Base-by-base conservation (phyloP, 2,888 invertebrate species). In the Caenorhabditis macrosperma region DNA sequence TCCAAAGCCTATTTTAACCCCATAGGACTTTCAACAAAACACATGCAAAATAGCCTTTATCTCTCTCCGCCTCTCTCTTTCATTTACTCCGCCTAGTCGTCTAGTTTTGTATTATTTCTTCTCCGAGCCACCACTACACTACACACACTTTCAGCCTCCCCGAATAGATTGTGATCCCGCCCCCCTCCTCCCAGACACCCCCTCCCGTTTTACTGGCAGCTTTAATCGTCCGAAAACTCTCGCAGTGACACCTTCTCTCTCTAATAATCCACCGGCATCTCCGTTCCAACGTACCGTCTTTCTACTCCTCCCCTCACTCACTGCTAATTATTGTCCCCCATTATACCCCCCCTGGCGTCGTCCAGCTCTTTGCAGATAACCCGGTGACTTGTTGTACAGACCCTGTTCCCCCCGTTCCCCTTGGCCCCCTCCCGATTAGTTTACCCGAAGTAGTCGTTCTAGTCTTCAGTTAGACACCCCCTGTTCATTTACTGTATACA, bases 21-120 rank as follows among this genome's bases (percentile, higher is more conserved):
- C 76, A 76, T 76, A 76, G 76, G 68, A 76, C 76, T 76, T 76
- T 76, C 76, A 76, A 71, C 54, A 72, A 61, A 44, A 68, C 54
- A 66, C 46, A 60, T 60, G 76, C 76, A 68, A 76, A 76, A 76
- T 76, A 68, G 76, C 76, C 68, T 76, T 76, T 76, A 76, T 17
- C 41, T n/a, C 26, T 38, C 22, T 20, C 22, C 24, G 15, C 46
- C 30, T 20, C 30, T 33, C 46, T 17, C 54, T 17, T 7, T 55
- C 59, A 9, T 33, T 22, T 7, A 22, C 17, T 46, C 10, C 20
- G 4, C 28, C 50, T 66, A 66, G 66, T 61, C 24, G 15, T 17
- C n/a, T n/a, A n/a, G n/a, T n/a, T n/a, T n/a, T n/a, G n/a, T n/a
- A n/a, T n/a, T n/a, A n/a, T n/a, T n/a, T n/a, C n/a, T n/a, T n/a